Percentiles rank a stretch among this genome's conserved stretches.
These are phyloP conservation scores for Epizoanthus rinbou DNA, from an alignment of 92 coral and sea anemone genomes.

Conservation along the genomic window DNA sequence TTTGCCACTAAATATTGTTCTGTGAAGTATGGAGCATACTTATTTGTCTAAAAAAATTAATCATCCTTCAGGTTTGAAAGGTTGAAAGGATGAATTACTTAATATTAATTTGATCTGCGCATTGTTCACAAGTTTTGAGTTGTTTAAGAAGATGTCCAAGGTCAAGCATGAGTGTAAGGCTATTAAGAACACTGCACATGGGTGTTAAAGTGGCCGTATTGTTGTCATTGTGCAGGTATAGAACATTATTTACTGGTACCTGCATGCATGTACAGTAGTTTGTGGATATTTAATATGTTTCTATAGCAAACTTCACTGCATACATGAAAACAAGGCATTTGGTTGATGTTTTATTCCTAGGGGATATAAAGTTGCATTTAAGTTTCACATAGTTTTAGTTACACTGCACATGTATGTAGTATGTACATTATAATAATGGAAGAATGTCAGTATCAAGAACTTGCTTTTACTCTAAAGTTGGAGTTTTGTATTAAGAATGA, in stretches of 20 bases:
- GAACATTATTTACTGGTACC: conserved; percentile 13
- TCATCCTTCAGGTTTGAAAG: background rate
- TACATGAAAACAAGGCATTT: no score
- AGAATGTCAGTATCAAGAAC: no score
- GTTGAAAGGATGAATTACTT: background rate
- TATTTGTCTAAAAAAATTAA: background rate
- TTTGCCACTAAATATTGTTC: background rate
- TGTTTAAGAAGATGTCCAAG: background rate
- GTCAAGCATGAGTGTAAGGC: background rate
- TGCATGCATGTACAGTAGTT: conserved; percentile 16
- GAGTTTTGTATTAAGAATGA: no score
- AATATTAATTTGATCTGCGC: background rate
- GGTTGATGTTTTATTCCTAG: no score
- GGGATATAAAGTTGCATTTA: no score
- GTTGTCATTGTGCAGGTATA: background rate
- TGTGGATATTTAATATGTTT: background rate
- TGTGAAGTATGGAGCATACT: background rate
- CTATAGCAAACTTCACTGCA: no score
- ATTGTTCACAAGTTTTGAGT: background rate
- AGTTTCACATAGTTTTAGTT: no score
- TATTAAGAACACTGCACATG: background rate
- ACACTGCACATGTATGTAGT: no score
- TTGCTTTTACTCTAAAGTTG: no score
- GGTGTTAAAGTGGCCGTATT: conserved; percentile 18
- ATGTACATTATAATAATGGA: no score